phyloP scores from a whole-genome alignment of 2,797 vertebrate species.

The Bradypodion pumilum region DNA sequence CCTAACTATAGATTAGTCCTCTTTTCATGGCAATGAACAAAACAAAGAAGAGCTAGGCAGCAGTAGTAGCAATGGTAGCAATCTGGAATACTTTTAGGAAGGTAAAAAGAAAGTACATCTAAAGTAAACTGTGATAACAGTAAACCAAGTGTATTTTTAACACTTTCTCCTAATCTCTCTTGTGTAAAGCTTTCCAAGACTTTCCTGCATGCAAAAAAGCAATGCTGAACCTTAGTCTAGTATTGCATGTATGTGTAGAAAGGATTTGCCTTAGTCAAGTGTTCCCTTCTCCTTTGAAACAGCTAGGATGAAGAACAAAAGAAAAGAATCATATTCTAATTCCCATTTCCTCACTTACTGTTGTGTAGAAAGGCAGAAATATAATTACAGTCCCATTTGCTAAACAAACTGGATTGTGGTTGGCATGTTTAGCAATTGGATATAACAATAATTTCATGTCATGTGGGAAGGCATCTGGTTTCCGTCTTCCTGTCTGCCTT shows the following conservation, averaged over 20 bases:
- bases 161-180: not conserved
- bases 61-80: not conserved
- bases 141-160: not conserved
- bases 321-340: not conserved
- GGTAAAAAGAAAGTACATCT: constrained; percentile 5
- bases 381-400: not conserved
- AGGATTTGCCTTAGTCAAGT: no score
- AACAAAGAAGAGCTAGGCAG: not conserved
- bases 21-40: not conserved
- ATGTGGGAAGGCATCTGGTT: no score
- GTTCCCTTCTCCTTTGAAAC: not conserved
- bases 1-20: constrained; percentile 7
- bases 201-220: not conserved
- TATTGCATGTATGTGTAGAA: not conserved
- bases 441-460: no score
- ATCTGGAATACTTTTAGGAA: not conserved
- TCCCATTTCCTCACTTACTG: not conserved
- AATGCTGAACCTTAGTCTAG: not conserved
- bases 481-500: no score
- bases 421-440: not conserved
- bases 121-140: not conserved
- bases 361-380: not conserved
- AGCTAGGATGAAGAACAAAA: not conserved
- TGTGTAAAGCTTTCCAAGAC: not conserved
- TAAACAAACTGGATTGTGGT: not conserved